Evolutionary conservation across 1,140 invertebrate species (phyloP).

Genomic region (Bradynema listronoti): DNA sequence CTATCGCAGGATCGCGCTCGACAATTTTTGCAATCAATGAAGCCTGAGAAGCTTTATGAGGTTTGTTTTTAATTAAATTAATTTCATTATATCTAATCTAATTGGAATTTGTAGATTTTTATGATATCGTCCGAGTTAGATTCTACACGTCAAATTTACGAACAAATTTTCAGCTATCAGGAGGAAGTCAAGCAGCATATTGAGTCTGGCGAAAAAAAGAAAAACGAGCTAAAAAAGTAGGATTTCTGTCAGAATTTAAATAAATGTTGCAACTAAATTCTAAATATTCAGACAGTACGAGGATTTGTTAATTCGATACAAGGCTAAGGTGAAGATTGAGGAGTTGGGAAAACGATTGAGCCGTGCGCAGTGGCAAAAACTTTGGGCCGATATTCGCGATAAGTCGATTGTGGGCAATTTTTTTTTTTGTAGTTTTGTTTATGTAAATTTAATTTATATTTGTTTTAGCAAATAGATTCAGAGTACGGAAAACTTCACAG

Average conservation of each 20-base stretch:
- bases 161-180: background rate
- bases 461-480: constrained; percentile 7
- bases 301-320: constrained; percentile 1
- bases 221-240: background rate
- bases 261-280: background rate
- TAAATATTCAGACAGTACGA: constrained; percentile 8
- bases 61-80: constrained; percentile 14
- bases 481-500: too few relatives aligned
- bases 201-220: constrained; percentile 1
- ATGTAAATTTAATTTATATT: background rate
- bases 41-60: constrained; percentile 41
- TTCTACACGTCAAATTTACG: background rate
- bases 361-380: constrained; percentile 17
- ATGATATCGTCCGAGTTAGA: constrained; percentile 1
- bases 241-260: background rate
- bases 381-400: constrained; percentile 20
- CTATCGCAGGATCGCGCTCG: constrained; percentile 34
- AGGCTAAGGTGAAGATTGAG: constrained; percentile 1
- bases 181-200: background rate
- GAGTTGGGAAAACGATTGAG: background rate
- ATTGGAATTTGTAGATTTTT: constrained; percentile 5
- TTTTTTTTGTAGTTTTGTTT: background rate
- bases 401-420: background rate
- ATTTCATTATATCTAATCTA: background rate
- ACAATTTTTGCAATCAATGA: constrained; percentile 39